Base-by-base conservation (phyloP, 2,888 invertebrate species). In the Phragmatobia fuliginosa region DNA sequence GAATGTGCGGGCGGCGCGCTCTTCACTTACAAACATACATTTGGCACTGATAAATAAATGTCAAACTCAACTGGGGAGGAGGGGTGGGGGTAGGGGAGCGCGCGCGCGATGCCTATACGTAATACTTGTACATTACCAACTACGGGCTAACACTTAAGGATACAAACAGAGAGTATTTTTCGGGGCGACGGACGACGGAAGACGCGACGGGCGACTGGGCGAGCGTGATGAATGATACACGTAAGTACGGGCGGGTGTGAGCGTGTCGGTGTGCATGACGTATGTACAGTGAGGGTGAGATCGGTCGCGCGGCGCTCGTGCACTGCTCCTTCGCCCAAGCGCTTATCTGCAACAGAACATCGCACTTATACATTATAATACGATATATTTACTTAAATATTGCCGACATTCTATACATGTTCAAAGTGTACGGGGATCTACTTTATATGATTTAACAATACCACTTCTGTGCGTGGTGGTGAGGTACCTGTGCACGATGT, bases 401-500 rank as follows among this genome's bases (percentile, higher is more conserved):
- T n/a, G n/a, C n/a, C n/a, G n/a, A n/a, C n/a, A n/a, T n/a, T n/a
- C n/a, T n/a, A n/a, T n/a, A n/a, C n/a, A n/a, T n/a, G n/a, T n/a
- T n/a, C n/a, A n/a, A n/a, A n/a, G n/a, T n/a, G n/a, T n/a, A n/a
- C n/a, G n/a, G n/a, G n/a, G n/a, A n/a, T n/a, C n/a, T n/a, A n/a
- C n/a, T n/a, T n/a, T n/a, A n/a, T n/a, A n/a, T n/a, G n/a, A n/a
- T n/a, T n/a, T n/a, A n/a, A n/a, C n/a, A n/a, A n/a, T n/a, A n/a
- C n/a, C n/a, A n/a, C n/a, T n/a, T n/a, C n/a, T n/a, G 25, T 49
- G 2, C 18, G 36, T 11, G 49, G 3, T 16, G 0, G 7, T 11
- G 36, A 11, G 36, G 36, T 52, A 96, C 94, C 97, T 96, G 90
- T 97, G 96, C 88, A 98, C 97, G 83, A 97, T 97, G 85, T 97